phyloP scores from a whole-genome alignment of 2,797 vertebrate species.

The Lepidocolaptes lacrymiger region DNA sequence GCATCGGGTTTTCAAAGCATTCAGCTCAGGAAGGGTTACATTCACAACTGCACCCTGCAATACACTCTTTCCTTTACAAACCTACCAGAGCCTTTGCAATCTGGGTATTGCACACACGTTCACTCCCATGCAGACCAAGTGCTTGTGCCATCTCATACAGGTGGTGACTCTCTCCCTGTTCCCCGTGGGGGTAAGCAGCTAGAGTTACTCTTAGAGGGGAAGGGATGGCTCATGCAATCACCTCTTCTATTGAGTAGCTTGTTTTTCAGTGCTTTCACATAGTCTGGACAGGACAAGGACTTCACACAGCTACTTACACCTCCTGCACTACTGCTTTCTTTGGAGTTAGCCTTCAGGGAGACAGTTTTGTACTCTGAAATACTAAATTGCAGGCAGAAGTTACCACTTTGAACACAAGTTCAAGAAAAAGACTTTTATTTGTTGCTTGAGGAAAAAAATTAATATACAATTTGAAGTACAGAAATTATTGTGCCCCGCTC shows the following conservation, averaged over 20 bases:
- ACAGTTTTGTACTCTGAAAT: not conserved
- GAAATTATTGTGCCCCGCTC: not conserved
- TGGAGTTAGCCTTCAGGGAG: not conserved
- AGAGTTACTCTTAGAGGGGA: not conserved
- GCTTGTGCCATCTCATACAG: not conserved
- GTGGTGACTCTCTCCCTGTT: fast-evolving
- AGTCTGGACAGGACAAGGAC: not conserved
- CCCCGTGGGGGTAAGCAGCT: not conserved
- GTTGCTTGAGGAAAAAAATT: not conserved
- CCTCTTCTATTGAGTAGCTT: not conserved
- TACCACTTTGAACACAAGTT: not conserved
- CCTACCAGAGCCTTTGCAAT: not conserved
- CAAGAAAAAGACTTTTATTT: not conserved
- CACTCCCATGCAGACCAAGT: not conserved
- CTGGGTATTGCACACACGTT: fast-evolving
- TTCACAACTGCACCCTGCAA: not conserved
- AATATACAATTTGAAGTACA: not conserved
- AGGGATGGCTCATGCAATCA: not conserved
- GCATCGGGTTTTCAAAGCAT: not conserved
- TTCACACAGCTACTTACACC: not conserved
- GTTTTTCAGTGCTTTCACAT: not conserved
- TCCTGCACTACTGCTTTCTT: not conserved
- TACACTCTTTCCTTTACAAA: fast-evolving
- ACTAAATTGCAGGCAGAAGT: not conserved
- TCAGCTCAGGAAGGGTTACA: not conserved